Conservation (phyloP, 2,113 vertebrate species). For the mouse (Mus musculus) region GRCm39 chr10:26482501-26483000, state of each 20-base stretch:
- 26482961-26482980: neutral
- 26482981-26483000: neutral
- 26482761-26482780: constrained; percentile 61
- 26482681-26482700: constrained; percentile 63
- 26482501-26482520: neutral
- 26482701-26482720: constrained; percentile 35
- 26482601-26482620: neutral
- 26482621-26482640: neutral
- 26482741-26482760: constrained; percentile 75
- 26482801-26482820: neutral
- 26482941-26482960: neutral
- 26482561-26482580: neutral
- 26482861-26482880: neutral
- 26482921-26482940: neutral
- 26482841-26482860: neutral
- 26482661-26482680: neutral
- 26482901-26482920: neutral
- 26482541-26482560: too few species aligned
- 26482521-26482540: too few species aligned
- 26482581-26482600: neutral
- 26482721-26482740: constrained; percentile 49
- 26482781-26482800: neutral
- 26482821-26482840: too few species aligned
- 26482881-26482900: neutral
- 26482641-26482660: neutral